These are phyloP conservation scores for Hirtodrosophila trivittata DNA, from an alignment of 2,888 invertebrate genomes.

Conservation along the genomic window DNA sequence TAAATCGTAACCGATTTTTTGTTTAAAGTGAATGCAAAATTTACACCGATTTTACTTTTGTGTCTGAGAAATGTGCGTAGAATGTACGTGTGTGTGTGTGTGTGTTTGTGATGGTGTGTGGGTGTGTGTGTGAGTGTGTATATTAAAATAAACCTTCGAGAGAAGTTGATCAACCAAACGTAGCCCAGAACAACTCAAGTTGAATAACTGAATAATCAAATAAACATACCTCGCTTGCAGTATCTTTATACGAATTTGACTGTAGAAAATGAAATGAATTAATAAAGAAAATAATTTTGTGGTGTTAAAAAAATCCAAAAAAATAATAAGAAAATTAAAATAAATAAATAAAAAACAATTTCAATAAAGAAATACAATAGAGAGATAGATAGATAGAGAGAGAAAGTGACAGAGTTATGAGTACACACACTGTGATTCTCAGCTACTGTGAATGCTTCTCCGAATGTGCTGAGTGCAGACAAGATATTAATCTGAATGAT, in stretches of 20 bases:
- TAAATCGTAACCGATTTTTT: neutral
- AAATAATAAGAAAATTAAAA: constrained; percentile 3
- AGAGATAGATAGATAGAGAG: no score
- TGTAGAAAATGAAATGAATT: constrained; percentile 65
- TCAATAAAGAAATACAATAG: no score
- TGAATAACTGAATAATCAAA: constrained; percentile 28
- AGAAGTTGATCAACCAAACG: constrained; percentile 6
- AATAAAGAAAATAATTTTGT: constrained; percentile 62
- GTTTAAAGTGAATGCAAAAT: neutral
- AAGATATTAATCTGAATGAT: no score
- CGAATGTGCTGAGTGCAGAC: no score
- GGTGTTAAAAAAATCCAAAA: constrained; percentile 11
- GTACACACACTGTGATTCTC: no score
- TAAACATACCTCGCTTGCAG: constrained; percentile 79
- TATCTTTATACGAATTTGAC: constrained; percentile 78
- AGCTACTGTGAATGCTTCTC: no score
- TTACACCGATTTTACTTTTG: no score
- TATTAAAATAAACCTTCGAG: constrained; percentile 1
- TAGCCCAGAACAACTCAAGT: constrained; percentile 18
- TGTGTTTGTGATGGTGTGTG: constrained; percentile 13
- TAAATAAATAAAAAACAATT: neutral
- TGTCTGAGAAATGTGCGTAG: no score
- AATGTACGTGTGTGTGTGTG: constrained; percentile 3
- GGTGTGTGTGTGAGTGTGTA: constrained; percentile 14
- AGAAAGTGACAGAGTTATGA: no score